Percentiles rank a stretch among this genome's conserved stretches.
phyloP scores from a whole-genome alignment of 2,888 invertebrate species.

The Ceraclea dissimilis region DNA sequence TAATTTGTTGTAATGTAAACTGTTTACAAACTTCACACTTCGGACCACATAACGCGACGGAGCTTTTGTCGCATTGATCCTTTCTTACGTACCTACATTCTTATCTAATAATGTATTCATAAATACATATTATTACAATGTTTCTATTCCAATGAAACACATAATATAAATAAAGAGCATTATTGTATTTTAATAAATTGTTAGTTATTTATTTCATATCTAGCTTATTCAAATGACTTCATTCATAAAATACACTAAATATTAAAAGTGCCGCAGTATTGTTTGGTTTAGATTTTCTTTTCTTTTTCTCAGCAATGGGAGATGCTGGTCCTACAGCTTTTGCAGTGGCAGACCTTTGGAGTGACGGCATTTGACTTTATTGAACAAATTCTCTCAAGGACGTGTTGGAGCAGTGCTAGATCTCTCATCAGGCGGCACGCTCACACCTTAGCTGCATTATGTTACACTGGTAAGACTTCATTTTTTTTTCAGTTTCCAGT shows the following conservation, averaged over 20 bases:
- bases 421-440: conserved; percentile 63
- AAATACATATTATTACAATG: too few species aligned
- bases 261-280: too few species aligned
- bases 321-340: conserved; percentile 62
- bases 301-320: conserved; percentile 63
- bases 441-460: conserved; percentile 67
- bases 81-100: too few species aligned
- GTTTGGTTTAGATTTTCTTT: neutral
- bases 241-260: neutral
- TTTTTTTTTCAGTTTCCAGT: too few species aligned
- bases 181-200: neutral
- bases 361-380: conserved; percentile 78
- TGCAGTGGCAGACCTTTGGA: conserved; percentile 74
- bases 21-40: neutral
- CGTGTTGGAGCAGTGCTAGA: conserved; percentile 52
- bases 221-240: neutral
- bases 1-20: neutral
- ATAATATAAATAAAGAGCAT: too few species aligned
- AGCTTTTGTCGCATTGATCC: neutral
- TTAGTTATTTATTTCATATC: neutral
- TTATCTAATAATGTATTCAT: too few species aligned
- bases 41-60: neutral
- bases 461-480: conserved; percentile 63
- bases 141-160: too few species aligned
- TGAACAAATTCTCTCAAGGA: conserved; percentile 66